Conservation (phyloP, 2,113 vertebrate species). For the Ictalurus punctatus region DNA sequence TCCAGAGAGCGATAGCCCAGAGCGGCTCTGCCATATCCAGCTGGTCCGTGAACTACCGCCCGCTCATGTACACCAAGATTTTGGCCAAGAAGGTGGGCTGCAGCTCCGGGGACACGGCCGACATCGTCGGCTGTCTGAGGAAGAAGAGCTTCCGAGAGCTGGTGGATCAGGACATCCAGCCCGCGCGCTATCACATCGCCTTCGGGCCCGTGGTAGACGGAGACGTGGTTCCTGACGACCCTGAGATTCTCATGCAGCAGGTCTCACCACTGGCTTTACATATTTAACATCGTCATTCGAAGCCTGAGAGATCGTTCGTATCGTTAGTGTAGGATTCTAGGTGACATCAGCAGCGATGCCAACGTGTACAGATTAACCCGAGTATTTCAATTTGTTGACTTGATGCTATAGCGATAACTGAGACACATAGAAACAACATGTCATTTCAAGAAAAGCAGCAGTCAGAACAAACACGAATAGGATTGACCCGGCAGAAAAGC, state of each 20-base stretch:
- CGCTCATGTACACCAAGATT: conserved; percentile 86
- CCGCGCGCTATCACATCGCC: conserved; percentile 92
- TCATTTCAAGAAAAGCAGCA: neutral
- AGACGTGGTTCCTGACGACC: conserved; percentile 93
- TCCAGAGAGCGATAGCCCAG: conserved; percentile 94
- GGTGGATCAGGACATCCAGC: conserved; percentile 95
- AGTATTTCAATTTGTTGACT: neutral
- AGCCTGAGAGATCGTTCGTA: no score
- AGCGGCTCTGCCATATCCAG: conserved; percentile 94
- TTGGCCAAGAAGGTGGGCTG: conserved; percentile 92
- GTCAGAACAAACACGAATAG: neutral
- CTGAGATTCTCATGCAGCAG: conserved; percentile 97
- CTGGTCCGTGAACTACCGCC: conserved; percentile 94
- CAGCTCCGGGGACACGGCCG: conserved; percentile 80
- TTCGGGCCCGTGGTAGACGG: conserved; percentile 95
- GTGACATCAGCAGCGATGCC: neutral
- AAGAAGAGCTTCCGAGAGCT: conserved; percentile 87
- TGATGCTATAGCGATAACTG: neutral
- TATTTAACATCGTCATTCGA: neutral
- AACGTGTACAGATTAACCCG: neutral
- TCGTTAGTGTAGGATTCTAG: neutral
- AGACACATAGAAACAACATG: neutral
- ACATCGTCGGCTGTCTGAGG: conserved; percentile 87
- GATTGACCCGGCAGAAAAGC: neutral
- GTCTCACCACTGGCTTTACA: conserved; percentile 48